Evolutionary conservation across 2,888 invertebrate genomes (phyloP).

Genomic region (Cerastis leucographa): DNA sequence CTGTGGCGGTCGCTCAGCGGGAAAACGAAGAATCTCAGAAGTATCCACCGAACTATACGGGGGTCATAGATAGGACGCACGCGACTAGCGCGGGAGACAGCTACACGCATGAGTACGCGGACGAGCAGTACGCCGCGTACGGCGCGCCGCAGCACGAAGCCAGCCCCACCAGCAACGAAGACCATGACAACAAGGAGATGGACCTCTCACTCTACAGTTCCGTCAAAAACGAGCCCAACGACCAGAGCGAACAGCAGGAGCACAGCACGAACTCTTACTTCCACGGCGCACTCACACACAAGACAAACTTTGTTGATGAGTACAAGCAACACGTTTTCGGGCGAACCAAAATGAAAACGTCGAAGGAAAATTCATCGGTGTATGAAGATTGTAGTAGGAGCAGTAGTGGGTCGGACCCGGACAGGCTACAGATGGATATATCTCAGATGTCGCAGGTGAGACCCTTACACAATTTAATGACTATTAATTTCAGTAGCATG

Average conservation of each 20-base stretch:
- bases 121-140: constrained; percentile 83
- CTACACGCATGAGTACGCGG: constrained; percentile 82
- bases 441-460: constrained; percentile 88
- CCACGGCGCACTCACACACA: constrained; percentile 76
- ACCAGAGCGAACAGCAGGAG: constrained; percentile 72
- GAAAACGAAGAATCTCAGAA: constrained; percentile 87
- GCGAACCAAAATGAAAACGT: constrained; percentile 76
- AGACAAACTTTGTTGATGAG: constrained; percentile 81
- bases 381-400: constrained; percentile 92
- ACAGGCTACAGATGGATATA: constrained; percentile 93
- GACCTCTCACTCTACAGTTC: constrained; percentile 86
- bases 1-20: constrained; percentile 88
- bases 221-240: constrained; percentile 83
- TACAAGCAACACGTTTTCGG: constrained; percentile 84
- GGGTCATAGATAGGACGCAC: constrained; percentile 81
- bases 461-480: constrained; percentile 19
- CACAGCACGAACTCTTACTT: constrained; percentile 73
- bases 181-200: constrained; percentile 88
- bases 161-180: constrained; percentile 83
- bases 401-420: constrained; percentile 94
- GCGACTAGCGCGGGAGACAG: constrained; percentile 71
- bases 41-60: constrained; percentile 80
- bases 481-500: constrained; percentile 50
- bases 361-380: constrained; percentile 88
- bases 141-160: constrained; percentile 76